Conservation (phyloP, 2,888 invertebrate genomes). For the Cistogaster globosa region DNA sequence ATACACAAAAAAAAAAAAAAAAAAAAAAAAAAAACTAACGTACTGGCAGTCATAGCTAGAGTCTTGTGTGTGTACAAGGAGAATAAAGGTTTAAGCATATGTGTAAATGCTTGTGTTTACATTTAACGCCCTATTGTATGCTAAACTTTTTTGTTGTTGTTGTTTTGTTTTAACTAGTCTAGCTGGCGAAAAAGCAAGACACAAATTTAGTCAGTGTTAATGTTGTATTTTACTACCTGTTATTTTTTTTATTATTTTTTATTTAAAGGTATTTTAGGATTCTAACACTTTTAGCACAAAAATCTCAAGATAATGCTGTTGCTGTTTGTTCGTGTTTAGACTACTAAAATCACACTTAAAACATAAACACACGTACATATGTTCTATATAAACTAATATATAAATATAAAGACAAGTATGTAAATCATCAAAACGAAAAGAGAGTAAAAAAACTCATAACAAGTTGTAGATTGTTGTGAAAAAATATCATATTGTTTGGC, state of each 20-base stretch:
- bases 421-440: slow-evolving; percentile 5
- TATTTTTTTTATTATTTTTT: slow-evolving; percentile 12
- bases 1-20: too few species aligned
- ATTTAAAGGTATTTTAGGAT: slow-evolving; percentile 64
- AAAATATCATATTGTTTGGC: slow-evolving; percentile 62
- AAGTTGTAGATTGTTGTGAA: slow-evolving; percentile 67
- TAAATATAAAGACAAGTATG: slow-evolving; percentile 12
- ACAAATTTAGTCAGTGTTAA: slow-evolving; percentile 28
- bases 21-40: slow-evolving; percentile 24
- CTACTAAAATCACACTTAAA: slow-evolving; percentile 49
- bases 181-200: slow-evolving; percentile 61
- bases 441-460: slow-evolving; percentile 19
- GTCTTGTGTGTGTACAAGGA: neutral
- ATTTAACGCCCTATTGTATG: slow-evolving; percentile 77
- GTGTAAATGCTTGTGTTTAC: slow-evolving; percentile 57
- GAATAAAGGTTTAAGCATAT: slow-evolving; percentile 7
- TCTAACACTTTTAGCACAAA: slow-evolving; percentile 60
- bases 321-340: slow-evolving; percentile 51
- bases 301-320: slow-evolving; percentile 61
- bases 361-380: slow-evolving; percentile 8
- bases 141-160: slow-evolving; percentile 71
- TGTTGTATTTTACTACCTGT: slow-evolving; percentile 22
- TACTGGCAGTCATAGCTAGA: neutral
- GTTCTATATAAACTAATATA: slow-evolving; percentile 16
- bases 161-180: slow-evolving; percentile 71